Conservation (phyloP, 2,888 invertebrate genomes). For the Drosophila kanekoi region DNA sequence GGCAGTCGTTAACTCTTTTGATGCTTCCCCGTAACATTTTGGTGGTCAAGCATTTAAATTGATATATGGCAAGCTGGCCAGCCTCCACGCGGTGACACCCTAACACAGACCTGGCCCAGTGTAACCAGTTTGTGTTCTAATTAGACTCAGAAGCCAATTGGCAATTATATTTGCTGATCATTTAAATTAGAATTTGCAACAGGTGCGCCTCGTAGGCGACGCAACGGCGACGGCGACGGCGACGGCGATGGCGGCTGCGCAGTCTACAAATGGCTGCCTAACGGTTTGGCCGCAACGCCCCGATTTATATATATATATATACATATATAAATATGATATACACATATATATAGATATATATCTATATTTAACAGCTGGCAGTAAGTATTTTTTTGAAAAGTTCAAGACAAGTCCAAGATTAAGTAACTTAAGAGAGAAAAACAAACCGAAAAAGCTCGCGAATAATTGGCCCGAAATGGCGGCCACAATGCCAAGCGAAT, state of each 20-base stretch:
- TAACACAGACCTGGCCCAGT: slow-evolving; percentile 5
- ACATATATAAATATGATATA: slow-evolving; percentile 10
- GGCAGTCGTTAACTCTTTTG: not conserved
- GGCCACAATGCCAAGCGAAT: slow-evolving; percentile 67
- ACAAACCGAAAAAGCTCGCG: slow-evolving; percentile 25
- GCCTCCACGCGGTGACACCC: not conserved
- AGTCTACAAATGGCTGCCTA: slow-evolving; percentile 55
- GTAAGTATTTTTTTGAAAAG: slow-evolving; percentile 53
- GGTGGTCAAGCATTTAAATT: slow-evolving; percentile 37
- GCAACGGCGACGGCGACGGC: slow-evolving; percentile 11
- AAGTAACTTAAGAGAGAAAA: slow-evolving; percentile 38
- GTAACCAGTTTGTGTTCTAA: slow-evolving; percentile 72
- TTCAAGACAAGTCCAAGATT: slow-evolving; percentile 69
- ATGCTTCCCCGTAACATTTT: slow-evolving; percentile 2
- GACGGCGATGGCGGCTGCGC: slow-evolving; percentile 15
- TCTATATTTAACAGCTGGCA: slow-evolving; percentile 45
- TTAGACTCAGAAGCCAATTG: slow-evolving; percentile 51
- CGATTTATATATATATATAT: slow-evolving; percentile 13
- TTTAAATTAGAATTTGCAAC: slow-evolving; percentile 77
- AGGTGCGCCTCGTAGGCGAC: slow-evolving; percentile 62
- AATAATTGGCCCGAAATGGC: slow-evolving; percentile 77
- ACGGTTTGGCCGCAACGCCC: slow-evolving; percentile 58
- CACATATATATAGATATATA: slow-evolving; percentile 14
- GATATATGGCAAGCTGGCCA: slow-evolving; percentile 11
- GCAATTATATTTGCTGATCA: slow-evolving; percentile 64